Evolutionary conservation across 64 coral and sea anemone species (phyloP), one percentile per base, ranked within the genome.

Genomic region (Montipora sp.): DNA sequence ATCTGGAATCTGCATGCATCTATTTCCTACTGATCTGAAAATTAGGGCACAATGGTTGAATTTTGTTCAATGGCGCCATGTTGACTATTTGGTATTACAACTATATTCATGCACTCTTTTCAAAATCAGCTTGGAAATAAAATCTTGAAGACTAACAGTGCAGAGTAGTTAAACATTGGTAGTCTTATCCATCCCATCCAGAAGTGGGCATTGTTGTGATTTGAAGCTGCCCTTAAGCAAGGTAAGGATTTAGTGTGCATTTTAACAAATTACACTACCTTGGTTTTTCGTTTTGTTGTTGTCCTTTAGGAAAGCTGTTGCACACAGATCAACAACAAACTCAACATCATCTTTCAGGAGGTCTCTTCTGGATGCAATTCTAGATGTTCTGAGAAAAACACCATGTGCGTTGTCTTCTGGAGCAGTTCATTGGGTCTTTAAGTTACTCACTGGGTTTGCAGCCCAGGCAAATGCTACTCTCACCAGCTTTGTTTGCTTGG

Each of bases 391-490:
- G 59, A 92, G 77, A 27, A 51, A 78, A 23, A 89, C 92, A 7
- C 80, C 89, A 21, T 59, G 69, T 83, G 92, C 95, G 11, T 69
- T 80, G 3, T 97, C 95, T 49, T 93, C 95, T 58, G 95, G 95
- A 18, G 76, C 92, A n/a, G 73, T 97, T 27, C 93, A 97, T 15
- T 91, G 87, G 49, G 78, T 97, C 7, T 97, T 97, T 73, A 93
- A 87, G 76, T 60, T 97, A 16, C 57, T 97, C 47, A 87, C 75
- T 49, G 95, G 95, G 46, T 90, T 86, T 60, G 92, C 95, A 43
- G 92, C 92, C 0, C 83, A 88, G 57, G 89, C 92, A 69, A 78
- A 97, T 79, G 51, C 91, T 7, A 83, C 69, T 5, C 27, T 79
- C 10, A 89, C 95, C 7, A 90, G 88, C 16, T 51, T 77, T 23